A percentile compares a stretch with the other conserved stretches of the same genome.
These are phyloP conservation scores for Calliphora vomitoria DNA, from an alignment of 2,888 invertebrate species.

Conservation along the genomic window DNA sequence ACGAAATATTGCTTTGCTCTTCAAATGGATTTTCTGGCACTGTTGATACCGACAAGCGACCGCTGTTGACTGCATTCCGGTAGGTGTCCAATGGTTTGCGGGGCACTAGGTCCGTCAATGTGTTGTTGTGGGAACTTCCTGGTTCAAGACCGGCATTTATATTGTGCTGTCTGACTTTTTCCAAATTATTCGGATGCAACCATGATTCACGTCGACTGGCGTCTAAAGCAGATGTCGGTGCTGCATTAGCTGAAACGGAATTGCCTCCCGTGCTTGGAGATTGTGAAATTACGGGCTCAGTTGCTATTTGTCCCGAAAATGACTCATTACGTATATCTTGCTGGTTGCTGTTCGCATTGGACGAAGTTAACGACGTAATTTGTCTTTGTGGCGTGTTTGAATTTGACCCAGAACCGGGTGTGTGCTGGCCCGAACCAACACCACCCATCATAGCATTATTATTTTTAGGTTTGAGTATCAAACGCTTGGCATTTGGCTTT, in stretches of 20 bases:
- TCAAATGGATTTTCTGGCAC: slow-evolving; percentile 81
- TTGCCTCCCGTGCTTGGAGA: slow-evolving; percentile 19
- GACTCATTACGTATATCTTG: slow-evolving; percentile 75
- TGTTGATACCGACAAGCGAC: slow-evolving; percentile 79
- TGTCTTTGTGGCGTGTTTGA: slow-evolving; percentile 59
- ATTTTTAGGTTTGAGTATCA: slow-evolving; percentile 88
- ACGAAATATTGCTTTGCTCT: slow-evolving; percentile 77
- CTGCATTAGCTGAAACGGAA: neutral
- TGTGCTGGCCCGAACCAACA: slow-evolving; percentile 38
- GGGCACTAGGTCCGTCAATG: slow-evolving; percentile 82
- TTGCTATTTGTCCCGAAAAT: slow-evolving; percentile 75
- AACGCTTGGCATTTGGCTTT: slow-evolving; percentile 89
- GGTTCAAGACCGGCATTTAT: slow-evolving; percentile 75
- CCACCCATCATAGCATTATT: slow-evolving; percentile 64
- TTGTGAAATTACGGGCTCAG: slow-evolving; percentile 64
- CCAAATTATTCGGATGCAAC: slow-evolving; percentile 83
- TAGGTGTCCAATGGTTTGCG: slow-evolving; percentile 81
- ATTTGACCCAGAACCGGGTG: slow-evolving; percentile 29
- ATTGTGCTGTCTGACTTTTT: slow-evolving; percentile 81
- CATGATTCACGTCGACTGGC: slow-evolving; percentile 83
- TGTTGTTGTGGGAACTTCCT: slow-evolving; percentile 79
- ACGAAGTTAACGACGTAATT: slow-evolving; percentile 1
- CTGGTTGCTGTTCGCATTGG: slow-evolving; percentile 32
- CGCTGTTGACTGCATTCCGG: slow-evolving; percentile 58
- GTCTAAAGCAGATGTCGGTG: slow-evolving; percentile 73